A percentile compares a stretch with the other conserved stretches of the same genome.
Conservation (phyloP, 1,140 invertebrate species). For the Acromyrmex echinatior region DNA sequence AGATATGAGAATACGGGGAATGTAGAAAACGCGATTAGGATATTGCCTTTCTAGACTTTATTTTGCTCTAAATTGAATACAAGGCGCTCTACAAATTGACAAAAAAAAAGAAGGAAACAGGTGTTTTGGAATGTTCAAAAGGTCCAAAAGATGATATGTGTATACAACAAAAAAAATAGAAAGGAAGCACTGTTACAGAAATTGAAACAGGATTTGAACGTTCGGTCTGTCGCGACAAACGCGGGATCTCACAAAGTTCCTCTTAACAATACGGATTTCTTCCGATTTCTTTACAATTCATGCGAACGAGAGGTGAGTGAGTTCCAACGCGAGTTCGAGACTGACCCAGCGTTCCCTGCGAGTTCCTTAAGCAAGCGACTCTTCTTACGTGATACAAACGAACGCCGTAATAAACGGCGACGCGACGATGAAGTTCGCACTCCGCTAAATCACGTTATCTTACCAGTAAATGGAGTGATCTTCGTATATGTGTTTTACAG, state of each 20-base stretch:
- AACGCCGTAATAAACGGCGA: slow-evolving; percentile 68
- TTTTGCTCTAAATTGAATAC: slow-evolving; percentile 87
- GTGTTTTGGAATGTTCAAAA: slow-evolving; percentile 86
- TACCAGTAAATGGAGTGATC: slow-evolving; percentile 10
- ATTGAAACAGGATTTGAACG: slow-evolving; percentile 54
- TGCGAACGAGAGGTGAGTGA: slow-evolving; percentile 3
- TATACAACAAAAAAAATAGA: slow-evolving; percentile 71
- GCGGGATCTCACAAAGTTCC: slow-evolving; percentile 9
- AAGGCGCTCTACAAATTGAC: slow-evolving; percentile 85
- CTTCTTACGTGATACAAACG: slow-evolving; percentile 69
- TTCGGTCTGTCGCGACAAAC: slow-evolving; percentile 55
- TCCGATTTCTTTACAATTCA: slow-evolving; percentile 30
- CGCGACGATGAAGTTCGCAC: slow-evolving; percentile 54
- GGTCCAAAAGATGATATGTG: slow-evolving; percentile 77
- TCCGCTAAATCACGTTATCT: slow-evolving; percentile 51
- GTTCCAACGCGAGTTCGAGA: slow-evolving; percentile 32
- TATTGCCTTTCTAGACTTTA: slow-evolving; percentile 87
- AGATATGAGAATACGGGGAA: not conserved
- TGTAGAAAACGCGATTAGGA: slow-evolving; percentile 39
- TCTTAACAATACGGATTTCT: slow-evolving; percentile 44
- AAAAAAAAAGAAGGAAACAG: slow-evolving; percentile 82
- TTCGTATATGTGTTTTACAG: slow-evolving; percentile 13
- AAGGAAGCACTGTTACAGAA: slow-evolving; percentile 73
- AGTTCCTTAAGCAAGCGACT: slow-evolving; percentile 71
- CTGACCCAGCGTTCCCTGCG: slow-evolving; percentile 47